Evolutionary conservation across 2,888 invertebrate genomes (phyloP).

Genomic region (Ferdinandea cuprea): DNA sequence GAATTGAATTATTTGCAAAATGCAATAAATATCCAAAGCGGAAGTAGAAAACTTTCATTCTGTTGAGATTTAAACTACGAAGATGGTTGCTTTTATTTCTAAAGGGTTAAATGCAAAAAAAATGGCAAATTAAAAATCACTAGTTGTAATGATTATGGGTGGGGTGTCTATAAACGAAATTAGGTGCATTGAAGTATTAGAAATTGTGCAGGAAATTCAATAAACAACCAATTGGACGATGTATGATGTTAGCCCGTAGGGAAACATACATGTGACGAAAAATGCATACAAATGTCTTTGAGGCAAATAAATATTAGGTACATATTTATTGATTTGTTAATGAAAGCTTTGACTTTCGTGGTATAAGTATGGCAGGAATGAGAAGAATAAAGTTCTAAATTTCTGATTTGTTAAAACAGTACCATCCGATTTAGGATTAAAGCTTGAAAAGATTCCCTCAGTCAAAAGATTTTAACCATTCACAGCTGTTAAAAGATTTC

Average conservation of each 20-base stretch:
- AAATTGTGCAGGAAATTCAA: conserved; percentile 47
- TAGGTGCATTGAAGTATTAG: conserved; percentile 52
- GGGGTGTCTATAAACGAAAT: conserved; percentile 32
- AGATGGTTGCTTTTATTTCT: conserved; percentile 14
- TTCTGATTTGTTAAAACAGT: too few relatives aligned
- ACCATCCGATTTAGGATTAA: too few relatives aligned
- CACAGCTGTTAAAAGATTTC: too few relatives aligned
- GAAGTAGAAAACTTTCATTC: conserved; percentile 50
- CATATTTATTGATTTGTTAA: too few relatives aligned
- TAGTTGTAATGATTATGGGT: conserved; percentile 38
- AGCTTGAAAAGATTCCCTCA: too few relatives aligned
- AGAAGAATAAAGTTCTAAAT: background rate
- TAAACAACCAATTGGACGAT: background rate
- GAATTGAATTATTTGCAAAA: conserved; percentile 72
- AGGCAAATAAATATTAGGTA: too few relatives aligned
- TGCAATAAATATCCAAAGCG: conserved; percentile 58
- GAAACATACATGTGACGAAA: too few relatives aligned
- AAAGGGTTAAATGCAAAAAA: conserved; percentile 32
- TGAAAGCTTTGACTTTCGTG: too few relatives aligned
- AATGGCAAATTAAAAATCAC: conserved; percentile 57
- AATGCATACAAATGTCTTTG: too few relatives aligned
- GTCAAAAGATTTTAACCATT: too few relatives aligned
- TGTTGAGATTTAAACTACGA: conserved; percentile 51
- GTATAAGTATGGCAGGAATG: too few relatives aligned
- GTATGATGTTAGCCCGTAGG: background rate